Conservation (phyloP, 1,140 invertebrate species). For the Atopsyche davidsoni region DNA sequence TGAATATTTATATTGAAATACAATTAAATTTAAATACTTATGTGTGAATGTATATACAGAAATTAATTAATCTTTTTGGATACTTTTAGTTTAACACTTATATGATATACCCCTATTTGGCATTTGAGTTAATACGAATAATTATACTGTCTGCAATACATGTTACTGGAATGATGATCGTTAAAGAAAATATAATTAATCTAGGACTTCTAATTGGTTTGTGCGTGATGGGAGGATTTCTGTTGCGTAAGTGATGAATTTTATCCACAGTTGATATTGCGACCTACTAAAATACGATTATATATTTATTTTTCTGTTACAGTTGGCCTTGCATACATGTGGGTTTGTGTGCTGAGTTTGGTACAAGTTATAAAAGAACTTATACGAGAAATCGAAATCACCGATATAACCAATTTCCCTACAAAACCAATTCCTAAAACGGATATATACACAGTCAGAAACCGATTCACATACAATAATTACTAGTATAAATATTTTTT, state of each 20-base stretch:
- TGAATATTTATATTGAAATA: slow-evolving; percentile 8
- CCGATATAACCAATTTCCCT: slow-evolving; percentile 23
- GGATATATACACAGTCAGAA: slow-evolving; percentile 14
- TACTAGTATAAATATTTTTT: slow-evolving; percentile 1
- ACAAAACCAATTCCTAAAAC: slow-evolving; percentile 11
- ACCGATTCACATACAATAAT: slow-evolving; percentile 8
- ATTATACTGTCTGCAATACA: slow-evolving; percentile 9
- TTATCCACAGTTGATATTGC: not conserved
- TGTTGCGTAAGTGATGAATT: slow-evolving; percentile 19
- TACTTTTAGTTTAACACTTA: slow-evolving; percentile 20
- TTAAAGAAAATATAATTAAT: slow-evolving; percentile 27
- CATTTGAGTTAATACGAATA: slow-evolving; percentile 12
- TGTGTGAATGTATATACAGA: no score
- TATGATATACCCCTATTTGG: slow-evolving; percentile 22
- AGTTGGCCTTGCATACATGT: slow-evolving; percentile 25
- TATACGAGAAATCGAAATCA: slow-evolving; percentile 20
- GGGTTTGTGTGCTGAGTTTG: slow-evolving; percentile 23
- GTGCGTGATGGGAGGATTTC: slow-evolving; percentile 21
- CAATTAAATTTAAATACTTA: no score
- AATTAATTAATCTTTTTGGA: no score
- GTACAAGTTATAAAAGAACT: slow-evolving; percentile 20
- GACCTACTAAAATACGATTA: not conserved
- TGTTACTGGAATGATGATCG: slow-evolving; percentile 20
- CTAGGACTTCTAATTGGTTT: slow-evolving; percentile 25
- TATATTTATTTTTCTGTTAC: slow-evolving; percentile 15